A percentile compares a stretch with the other conserved stretches of the same genome.
These are phyloP conservation scores for Pangasius macronema DNA, from an alignment of 2,797 vertebrate species.

Conservation along the genomic window DNA sequence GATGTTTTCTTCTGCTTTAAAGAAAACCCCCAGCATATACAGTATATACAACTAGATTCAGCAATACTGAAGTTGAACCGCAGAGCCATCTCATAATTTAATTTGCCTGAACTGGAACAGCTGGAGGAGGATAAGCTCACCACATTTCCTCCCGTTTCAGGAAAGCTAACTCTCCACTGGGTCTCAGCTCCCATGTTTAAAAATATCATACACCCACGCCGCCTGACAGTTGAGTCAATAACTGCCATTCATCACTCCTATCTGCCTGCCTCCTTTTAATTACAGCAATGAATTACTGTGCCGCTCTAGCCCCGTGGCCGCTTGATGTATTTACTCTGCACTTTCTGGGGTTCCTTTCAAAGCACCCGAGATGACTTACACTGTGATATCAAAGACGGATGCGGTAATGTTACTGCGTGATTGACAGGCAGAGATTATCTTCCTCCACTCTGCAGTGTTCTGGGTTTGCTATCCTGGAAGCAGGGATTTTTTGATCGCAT, in stretches of 20 bases:
- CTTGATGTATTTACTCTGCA: slow-evolving; percentile 51
- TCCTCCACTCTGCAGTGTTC: not conserved
- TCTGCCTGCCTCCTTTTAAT: slow-evolving; percentile 69
- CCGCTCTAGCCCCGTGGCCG: slow-evolving; percentile 44
- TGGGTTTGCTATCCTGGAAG: slow-evolving; percentile 24
- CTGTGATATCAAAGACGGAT: not conserved
- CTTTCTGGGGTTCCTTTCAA: slow-evolving; percentile 23
- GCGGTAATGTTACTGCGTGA: slow-evolving; percentile 31
- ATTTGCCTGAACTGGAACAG: slow-evolving; percentile 49
- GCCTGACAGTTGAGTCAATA: slow-evolving; percentile 67
- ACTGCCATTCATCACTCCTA: slow-evolving; percentile 72
- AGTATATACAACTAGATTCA: not conserved
- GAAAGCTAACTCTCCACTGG: slow-evolving; percentile 36
- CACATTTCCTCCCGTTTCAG: slow-evolving; percentile 13
- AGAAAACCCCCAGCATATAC: not conserved
- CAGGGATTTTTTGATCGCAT: slow-evolving; percentile 33
- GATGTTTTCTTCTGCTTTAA: slow-evolving; percentile 15
- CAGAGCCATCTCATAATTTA: slow-evolving; percentile 35
- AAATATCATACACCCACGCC: slow-evolving; percentile 55
- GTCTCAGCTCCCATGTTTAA: slow-evolving; percentile 50
- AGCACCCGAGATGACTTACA: not conserved
- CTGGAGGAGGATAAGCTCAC: slow-evolving; percentile 42
- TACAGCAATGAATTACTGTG: slow-evolving; percentile 69
- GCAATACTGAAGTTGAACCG: not conserved
- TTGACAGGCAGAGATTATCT: slow-evolving; percentile 39